Conservation (phyloP, 2,888 invertebrate genomes). For the Temnothorax ravouxi region DNA sequence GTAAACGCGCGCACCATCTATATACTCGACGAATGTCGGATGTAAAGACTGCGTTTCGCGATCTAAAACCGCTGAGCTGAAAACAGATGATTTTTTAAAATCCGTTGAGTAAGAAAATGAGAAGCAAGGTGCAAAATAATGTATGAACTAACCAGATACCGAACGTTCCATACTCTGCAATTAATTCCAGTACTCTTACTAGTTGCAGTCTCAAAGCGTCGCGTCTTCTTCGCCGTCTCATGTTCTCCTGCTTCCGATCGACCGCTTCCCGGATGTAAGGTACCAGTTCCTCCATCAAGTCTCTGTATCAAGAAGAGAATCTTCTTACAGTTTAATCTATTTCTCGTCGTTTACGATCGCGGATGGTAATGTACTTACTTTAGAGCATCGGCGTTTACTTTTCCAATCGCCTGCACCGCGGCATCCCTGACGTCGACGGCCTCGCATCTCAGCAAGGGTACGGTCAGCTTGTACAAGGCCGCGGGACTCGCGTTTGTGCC, state of each 20-base stretch:
- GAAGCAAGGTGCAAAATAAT: background rate
- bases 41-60: slow-evolving; percentile 94
- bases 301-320: slow-evolving; percentile 88
- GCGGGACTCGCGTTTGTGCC: slow-evolving; percentile 92
- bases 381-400: slow-evolving; percentile 97
- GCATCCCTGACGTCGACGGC: slow-evolving; percentile 97
- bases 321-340: background rate
- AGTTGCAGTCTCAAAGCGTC: slow-evolving; percentile 97
- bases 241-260: slow-evolving; percentile 98
- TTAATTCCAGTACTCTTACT: slow-evolving; percentile 95
- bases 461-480: slow-evolving; percentile 96
- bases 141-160: slow-evolving; percentile 87
- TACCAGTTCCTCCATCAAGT: slow-evolving; percentile 98
- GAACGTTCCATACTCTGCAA: slow-evolving; percentile 96
- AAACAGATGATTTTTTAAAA: background rate
- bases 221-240: slow-evolving; percentile 95
- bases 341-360: background rate
- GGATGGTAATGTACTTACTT: slow-evolving; percentile 90
- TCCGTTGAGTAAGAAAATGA: background rate
- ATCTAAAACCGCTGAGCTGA: slow-evolving; percentile 94
- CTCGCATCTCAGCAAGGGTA: slow-evolving; percentile 97
- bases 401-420: slow-evolving; percentile 97
- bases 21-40: slow-evolving; percentile 96
- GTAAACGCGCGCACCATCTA: slow-evolving; percentile 97
- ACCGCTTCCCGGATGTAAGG: slow-evolving; percentile 97